Conservation (phyloP, 2,888 invertebrate species). For the Hybos culiciformis region DNA sequence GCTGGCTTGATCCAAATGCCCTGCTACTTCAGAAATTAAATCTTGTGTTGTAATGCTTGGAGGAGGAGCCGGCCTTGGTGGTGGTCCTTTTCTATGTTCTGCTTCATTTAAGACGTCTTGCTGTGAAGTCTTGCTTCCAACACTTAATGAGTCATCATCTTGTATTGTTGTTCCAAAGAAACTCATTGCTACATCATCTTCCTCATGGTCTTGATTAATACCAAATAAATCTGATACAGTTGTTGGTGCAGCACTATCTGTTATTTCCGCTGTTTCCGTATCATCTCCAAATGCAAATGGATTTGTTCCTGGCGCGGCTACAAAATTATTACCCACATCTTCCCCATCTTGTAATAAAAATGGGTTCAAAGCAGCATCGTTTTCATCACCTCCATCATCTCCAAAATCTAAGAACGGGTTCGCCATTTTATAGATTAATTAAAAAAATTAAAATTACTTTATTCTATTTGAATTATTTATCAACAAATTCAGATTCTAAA, state of each 20-base stretch:
- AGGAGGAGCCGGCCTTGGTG: constrained; percentile 44
- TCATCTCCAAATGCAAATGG: constrained; percentile 48
- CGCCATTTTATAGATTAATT: constrained; percentile 42
- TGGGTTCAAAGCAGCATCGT: constrained; percentile 43
- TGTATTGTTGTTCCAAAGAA: constrained; percentile 37
- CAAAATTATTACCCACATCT: constrained; percentile 54
- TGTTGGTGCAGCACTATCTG: constrained; percentile 11
- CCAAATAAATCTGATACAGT: constrained; percentile 15
- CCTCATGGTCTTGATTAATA: constrained; percentile 6
- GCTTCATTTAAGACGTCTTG: constrained; percentile 13
- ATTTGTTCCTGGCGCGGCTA: constrained; percentile 42
- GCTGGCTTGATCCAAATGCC: constrained; percentile 78
- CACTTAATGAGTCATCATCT: constrained; percentile 29
- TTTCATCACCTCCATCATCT: constrained; percentile 43
- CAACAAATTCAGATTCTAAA: constrained; percentile 59
- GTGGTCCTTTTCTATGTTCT: constrained; percentile 23
- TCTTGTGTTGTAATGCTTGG: constrained; percentile 72
- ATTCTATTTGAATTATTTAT: constrained; percentile 23
- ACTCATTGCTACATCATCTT: constrained; percentile 31
- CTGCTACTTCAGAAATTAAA: constrained; percentile 70
- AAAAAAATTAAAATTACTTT: neutral
- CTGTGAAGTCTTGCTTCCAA: constrained; percentile 20
- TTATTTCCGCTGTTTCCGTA: constrained; percentile 18
- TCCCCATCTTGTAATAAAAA: constrained; percentile 44
- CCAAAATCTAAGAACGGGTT: constrained; percentile 71